These are phyloP conservation scores for Sebastolobus alascanus DNA, from an alignment of 2,797 vertebrate species.

Conservation along the genomic window DNA sequence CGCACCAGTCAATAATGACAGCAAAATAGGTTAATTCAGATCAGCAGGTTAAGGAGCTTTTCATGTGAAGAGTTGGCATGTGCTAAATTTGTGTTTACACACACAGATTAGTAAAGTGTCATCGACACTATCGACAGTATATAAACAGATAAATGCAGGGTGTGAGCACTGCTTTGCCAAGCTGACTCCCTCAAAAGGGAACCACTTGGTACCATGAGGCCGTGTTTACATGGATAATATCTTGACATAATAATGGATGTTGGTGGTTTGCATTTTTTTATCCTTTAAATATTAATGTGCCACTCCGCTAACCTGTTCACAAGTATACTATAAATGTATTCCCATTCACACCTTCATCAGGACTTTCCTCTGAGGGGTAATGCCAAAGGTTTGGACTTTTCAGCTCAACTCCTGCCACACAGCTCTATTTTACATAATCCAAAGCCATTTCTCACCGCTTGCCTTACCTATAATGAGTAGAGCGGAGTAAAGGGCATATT, in stretches of 20 bases:
- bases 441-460: conserved; percentile 50
- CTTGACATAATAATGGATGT: conserved; percentile 20
- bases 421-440: conserved; percentile 60
- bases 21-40: neutral
- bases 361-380: conserved; percentile 7
- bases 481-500: conserved; percentile 69
- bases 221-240: conserved; percentile 16
- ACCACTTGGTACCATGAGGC: neutral
- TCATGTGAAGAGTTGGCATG: neutral
- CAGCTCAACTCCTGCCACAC: conserved; percentile 33
- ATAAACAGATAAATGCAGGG: neutral
- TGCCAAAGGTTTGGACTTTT: conserved; percentile 44
- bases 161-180: conserved; percentile 7
- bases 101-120: neutral
- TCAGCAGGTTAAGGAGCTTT: neutral
- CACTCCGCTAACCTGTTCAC: conserved; percentile 13
- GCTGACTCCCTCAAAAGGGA: conserved; percentile 11
- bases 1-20: neutral
- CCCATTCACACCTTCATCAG: neutral
- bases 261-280: conserved; percentile 4
- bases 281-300: conserved; percentile 18
- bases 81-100: neutral
- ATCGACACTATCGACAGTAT: neutral
- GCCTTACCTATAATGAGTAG: conserved; percentile 66
- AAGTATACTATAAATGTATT: conserved; percentile 21